Evolutionary conservation across 2,113 vertebrate species (phyloP).

Genomic region (Clarias gariepinus): DNA sequence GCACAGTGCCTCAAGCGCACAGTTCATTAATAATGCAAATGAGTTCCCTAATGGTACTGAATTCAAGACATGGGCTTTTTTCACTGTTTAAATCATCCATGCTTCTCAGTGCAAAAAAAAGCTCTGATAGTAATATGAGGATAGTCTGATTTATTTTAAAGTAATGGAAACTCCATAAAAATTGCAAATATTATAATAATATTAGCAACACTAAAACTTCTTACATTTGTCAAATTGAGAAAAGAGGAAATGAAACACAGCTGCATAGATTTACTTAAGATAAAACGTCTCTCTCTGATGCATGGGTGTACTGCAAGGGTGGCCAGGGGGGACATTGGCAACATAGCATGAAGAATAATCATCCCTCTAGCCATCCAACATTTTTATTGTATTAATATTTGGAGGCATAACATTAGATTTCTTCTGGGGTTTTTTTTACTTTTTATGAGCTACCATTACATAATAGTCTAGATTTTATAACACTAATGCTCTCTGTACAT

Average conservation of each 20-base stretch:
- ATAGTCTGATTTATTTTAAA: neutral
- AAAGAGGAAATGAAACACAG: neutral
- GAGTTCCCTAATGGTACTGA: neutral
- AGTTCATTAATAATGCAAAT: conserved; percentile 30
- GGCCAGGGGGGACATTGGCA: neutral
- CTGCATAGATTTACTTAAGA: neutral
- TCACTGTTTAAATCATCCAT: neutral
- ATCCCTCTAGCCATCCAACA: neutral
- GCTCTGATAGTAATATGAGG: neutral
- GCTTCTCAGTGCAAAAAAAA: neutral
- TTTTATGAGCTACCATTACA: neutral
- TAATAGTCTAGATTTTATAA: neutral
- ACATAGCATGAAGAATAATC: neutral
- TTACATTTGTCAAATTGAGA: neutral
- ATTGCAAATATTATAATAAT: too few species aligned
- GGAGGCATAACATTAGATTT: neutral
- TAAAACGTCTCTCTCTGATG: neutral
- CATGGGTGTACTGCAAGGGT: neutral
- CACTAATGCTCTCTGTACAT: neutral
- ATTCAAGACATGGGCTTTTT: neutral
- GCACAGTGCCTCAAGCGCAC: neutral
- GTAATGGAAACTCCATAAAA: neutral
- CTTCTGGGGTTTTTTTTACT: neutral
- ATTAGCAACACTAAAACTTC: neutral
- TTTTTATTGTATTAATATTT: neutral